Percentiles rank a stretch among this genome's conserved stretches.
phyloP scores from a whole-genome alignment of 2,113 vertebrate genomes.

The Athene cunicularia region DNA sequence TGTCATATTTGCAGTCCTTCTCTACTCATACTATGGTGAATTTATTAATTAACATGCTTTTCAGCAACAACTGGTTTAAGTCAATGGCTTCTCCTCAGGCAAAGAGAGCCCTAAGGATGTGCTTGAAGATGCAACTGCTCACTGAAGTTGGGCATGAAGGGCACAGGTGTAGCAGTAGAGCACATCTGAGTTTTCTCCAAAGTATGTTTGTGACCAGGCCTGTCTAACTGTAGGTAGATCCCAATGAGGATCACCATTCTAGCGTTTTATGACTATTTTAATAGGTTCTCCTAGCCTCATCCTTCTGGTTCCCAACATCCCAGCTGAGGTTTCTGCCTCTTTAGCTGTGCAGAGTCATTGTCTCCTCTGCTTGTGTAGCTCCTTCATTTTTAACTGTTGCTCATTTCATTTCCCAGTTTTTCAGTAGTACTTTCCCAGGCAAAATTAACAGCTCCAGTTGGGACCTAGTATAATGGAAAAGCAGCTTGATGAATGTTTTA shows the following conservation, averaged over 20 bases:
- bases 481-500: neutral
- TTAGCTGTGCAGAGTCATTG: neutral
- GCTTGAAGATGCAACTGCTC: neutral
- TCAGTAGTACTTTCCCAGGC: neutral
- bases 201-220: neutral
- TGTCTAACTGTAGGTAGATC: neutral
- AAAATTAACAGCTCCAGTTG: neutral
- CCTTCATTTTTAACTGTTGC: neutral
- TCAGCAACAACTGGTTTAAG: neutral
- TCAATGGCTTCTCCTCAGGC: neutral
- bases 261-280: neutral
- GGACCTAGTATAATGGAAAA: neutral
- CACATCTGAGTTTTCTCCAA: neutral
- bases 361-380: neutral
- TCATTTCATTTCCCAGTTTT: neutral
- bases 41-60: neutral
- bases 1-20: neutral
- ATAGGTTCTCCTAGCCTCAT: neutral
- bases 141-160: neutral
- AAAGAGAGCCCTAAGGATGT: neutral
- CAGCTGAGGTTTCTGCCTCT: neutral
- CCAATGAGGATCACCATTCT: neutral
- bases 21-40: neutral
- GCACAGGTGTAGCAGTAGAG: neutral
- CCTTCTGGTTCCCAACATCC: neutral